These are phyloP conservation scores for Mystacornis crossleyi DNA, from an alignment of 2,113 vertebrate genomes.

Conservation along the genomic window DNA sequence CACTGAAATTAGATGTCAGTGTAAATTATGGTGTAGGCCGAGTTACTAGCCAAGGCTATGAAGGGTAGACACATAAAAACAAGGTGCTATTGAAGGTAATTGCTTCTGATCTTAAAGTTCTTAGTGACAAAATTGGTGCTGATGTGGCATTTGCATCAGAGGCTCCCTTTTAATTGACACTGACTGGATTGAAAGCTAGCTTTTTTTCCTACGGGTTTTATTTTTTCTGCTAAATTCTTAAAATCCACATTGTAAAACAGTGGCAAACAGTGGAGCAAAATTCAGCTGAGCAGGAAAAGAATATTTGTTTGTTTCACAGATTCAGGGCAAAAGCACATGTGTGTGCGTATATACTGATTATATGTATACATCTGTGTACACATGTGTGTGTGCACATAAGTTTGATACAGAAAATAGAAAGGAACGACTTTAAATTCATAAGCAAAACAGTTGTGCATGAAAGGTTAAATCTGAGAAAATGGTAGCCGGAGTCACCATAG, in stretches of 20 bases:
- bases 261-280: background rate
- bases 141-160: conserved; percentile 85
- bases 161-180: conserved; percentile 76
- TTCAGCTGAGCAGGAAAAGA: background rate
- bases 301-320: background rate
- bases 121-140: conserved; percentile 85
- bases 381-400: accelerated
- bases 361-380: background rate
- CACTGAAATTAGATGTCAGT: conserved; percentile 94
- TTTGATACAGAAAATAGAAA: background rate
- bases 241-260: conserved; percentile 9
- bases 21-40: conserved; percentile 85
- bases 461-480: background rate
- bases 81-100: conserved; percentile 85
- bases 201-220: conserved; percentile 6
- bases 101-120: conserved; percentile 84
- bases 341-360: accelerated
- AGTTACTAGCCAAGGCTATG: conserved; percentile 77
- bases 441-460: background rate
- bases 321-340: background rate
- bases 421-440: background rate
- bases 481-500: background rate
- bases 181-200: conserved; percentile 52
- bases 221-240: conserved; percentile 59
- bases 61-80: conserved; percentile 80